phyloP scores from a whole-genome alignment of 2,888 invertebrate species.

The Brenthis hecate region DNA sequence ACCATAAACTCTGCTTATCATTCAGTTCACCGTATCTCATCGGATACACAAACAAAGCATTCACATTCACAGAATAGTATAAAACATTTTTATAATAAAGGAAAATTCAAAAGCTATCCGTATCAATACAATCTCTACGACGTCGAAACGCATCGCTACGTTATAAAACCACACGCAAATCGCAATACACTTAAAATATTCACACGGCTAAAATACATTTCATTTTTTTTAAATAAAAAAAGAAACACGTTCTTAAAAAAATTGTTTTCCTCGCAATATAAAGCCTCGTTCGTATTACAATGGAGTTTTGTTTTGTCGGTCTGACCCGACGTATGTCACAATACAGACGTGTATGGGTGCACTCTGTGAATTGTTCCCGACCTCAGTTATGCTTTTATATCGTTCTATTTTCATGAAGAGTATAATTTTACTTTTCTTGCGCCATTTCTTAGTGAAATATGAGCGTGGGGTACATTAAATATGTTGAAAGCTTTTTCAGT shows the following conservation, averaged over 20 bases:
- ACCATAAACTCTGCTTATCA: too few relatives aligned
- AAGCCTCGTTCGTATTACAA: slow-evolving; percentile 76
- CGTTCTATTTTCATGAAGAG: slow-evolving; percentile 54
- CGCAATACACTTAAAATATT: slow-evolving; percentile 71
- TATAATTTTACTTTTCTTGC: slow-evolving; percentile 54
- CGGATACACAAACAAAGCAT: slow-evolving; percentile 7
- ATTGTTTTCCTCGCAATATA: slow-evolving; percentile 70
- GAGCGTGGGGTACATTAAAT: slow-evolving; percentile 40
- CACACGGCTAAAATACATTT: slow-evolving; percentile 68
- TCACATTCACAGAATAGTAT: slow-evolving; percentile 17
- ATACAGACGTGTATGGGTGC: slow-evolving; percentile 62
- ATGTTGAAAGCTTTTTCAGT: slow-evolving; percentile 38
- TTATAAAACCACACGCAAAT: slow-evolving; percentile 58
- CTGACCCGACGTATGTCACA: slow-evolving; percentile 65
- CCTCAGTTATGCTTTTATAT: slow-evolving; percentile 51
- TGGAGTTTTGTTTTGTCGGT: slow-evolving; percentile 65
- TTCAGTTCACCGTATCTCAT: too few relatives aligned
- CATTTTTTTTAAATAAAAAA: slow-evolving; percentile 58
- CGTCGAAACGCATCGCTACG: slow-evolving; percentile 52
- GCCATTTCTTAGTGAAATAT: slow-evolving; percentile 46
- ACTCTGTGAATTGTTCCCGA: slow-evolving; percentile 74
- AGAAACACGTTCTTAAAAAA: slow-evolving; percentile 74
- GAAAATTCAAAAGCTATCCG: slow-evolving; percentile 29
- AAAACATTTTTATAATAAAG: slow-evolving; percentile 27
- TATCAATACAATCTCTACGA: slow-evolving; percentile 44